phyloP scores from a whole-genome alignment of 2,113 vertebrate species.

The Zosterops japonicus region DNA sequence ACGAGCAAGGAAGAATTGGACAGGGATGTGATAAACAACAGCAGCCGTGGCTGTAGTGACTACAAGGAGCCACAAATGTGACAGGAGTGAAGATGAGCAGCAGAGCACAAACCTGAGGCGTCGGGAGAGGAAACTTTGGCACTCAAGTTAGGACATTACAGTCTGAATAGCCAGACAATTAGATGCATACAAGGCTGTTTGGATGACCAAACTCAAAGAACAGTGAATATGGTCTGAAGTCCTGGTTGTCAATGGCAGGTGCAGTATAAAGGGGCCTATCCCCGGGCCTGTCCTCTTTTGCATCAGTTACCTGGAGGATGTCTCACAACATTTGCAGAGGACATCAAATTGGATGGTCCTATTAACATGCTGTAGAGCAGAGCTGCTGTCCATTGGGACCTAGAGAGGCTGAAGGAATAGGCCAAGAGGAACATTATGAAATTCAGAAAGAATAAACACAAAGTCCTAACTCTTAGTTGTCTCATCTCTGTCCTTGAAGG shows the following conservation, averaged over 20 bases:
- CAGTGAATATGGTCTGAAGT: background rate
- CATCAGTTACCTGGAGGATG: background rate
- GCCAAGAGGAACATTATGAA: background rate
- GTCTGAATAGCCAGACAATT: background rate
- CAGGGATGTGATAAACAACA: background rate
- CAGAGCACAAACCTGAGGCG: background rate
- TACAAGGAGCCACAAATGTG: background rate
- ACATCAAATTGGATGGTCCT: background rate
- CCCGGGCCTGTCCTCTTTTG: background rate
- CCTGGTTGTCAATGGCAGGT: background rate
- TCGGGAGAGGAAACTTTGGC: background rate
- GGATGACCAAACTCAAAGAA: background rate
- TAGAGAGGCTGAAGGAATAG: background rate
- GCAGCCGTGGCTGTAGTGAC: background rate
- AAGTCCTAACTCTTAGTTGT: background rate
- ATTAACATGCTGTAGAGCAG: background rate
- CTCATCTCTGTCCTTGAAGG: background rate
- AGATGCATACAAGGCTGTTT: background rate
- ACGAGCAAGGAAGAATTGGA: background rate
- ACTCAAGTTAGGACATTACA: background rate
- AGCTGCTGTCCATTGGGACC: background rate
- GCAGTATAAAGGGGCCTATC: background rate
- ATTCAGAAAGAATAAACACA: background rate
- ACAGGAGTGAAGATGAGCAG: background rate
- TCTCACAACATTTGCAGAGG: background rate